A percentile compares a stretch with the other conserved stretches of the same genome.
phyloP scores from a whole-genome alignment of 2,797 vertebrate genomes.

The Eremophila alpestris region DNA sequence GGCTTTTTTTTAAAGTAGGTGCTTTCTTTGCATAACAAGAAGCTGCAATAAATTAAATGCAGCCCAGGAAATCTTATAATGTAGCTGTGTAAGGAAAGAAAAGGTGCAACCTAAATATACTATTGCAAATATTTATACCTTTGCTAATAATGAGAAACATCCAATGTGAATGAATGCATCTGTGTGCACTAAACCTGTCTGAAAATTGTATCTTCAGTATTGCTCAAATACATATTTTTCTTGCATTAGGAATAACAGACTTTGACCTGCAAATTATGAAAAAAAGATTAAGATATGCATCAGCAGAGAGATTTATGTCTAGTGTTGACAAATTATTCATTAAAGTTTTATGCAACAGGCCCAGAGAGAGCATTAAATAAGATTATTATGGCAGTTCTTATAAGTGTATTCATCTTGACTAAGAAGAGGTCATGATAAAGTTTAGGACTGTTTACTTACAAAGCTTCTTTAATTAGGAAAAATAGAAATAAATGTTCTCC shows the following conservation, averaged over 20 bases:
- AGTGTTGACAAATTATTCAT: conserved; percentile 72
- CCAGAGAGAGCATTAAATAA: conserved; percentile 49
- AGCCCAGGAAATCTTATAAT: conserved; percentile 54
- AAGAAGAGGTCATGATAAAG: conserved; percentile 44
- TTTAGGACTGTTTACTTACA: conserved; percentile 44
- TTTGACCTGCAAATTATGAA: conserved; percentile 69
- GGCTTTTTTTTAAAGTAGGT: conserved; percentile 57
- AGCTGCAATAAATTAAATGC: conserved; percentile 58
- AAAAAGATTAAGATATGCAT: conserved; percentile 59
- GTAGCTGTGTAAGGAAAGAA: conserved; percentile 39
- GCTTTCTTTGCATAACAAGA: conserved; percentile 64
- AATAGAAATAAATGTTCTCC: conserved; percentile 3
- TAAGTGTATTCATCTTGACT: conserved; percentile 58
- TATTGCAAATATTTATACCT: conserved; percentile 49
- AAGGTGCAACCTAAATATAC: conserved; percentile 41
- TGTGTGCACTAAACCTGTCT: conserved; percentile 57
- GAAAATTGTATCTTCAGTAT: conserved; percentile 53
- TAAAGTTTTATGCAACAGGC: conserved; percentile 55
- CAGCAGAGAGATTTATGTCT: conserved; percentile 64
- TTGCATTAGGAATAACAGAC: conserved; percentile 43
- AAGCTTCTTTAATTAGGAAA: conserved; percentile 45
- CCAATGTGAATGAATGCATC: conserved; percentile 33
- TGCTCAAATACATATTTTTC: conserved; percentile 41
- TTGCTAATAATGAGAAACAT: conserved; percentile 47
- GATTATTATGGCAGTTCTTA: conserved; percentile 59